Base-by-base conservation (phyloP, 2,797 vertebrate genomes). In the Prionace glauca region DNA sequence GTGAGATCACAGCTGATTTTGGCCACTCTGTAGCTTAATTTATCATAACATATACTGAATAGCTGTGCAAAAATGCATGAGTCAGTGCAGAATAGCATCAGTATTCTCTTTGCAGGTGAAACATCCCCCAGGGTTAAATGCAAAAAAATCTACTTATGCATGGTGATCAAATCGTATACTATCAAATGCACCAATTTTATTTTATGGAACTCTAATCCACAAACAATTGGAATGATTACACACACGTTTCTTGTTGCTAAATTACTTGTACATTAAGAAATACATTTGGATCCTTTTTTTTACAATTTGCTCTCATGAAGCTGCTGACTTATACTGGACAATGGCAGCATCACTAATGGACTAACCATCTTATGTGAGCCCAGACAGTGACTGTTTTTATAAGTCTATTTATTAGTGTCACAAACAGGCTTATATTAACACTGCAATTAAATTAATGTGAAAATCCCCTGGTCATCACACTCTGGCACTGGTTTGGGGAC, bases 1-100 rank as follows among this genome's bases (percentile, higher is more conserved):
- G 98, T 99, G 97, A 97, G 97, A 87, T 95, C 90, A 69, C 22
- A 24, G 20, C 62, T 92, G 20, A 69, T 69, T 92, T 41, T 22
- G 81, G 41, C n/a, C 18, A 36, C 12, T 84, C 36, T 84, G 36
- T 16, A 18, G 16, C 7, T 45, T 84, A 18, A 24, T 8, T 84
- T 84, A 77, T n/a, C 74, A n/a, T 77, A 41, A 41, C 0, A 16
- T 81, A 81, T 14, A 1, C 79, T 18, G 41, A 84, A 84, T 84
- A 84, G 41, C 7, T 45, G 41, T 84, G 41, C 41, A 18, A 41
- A 84, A 84, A 9, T 18, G n/a, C n/a, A 45, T 45, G 79, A 7
- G 16, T 22, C 79, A 84, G 79, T 45, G 5, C 24, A 60, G 24
- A 60, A 12, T 29, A 88, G 26, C 20, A 29, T 60, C 56, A 32